phyloP scores from a whole-genome alignment of 2,797 vertebrate genomes.

The Lemur catta region DNA sequence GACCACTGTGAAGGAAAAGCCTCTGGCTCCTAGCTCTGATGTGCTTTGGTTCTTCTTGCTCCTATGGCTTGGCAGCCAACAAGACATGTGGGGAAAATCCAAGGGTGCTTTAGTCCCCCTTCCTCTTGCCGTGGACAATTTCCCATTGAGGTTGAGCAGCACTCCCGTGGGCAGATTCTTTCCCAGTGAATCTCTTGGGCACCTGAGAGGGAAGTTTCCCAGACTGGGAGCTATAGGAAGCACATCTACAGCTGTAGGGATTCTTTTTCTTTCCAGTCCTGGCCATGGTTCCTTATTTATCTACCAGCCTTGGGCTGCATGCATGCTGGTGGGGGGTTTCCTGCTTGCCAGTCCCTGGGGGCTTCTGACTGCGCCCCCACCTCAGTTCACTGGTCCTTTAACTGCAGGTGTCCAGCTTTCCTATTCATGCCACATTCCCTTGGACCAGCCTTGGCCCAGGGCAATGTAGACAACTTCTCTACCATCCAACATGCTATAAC shows the following conservation, averaged over 20 bases:
- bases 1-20: neutral
- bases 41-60: neutral
- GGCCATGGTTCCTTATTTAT: neutral
- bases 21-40: neutral
- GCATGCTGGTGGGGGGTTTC: neutral
- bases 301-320: neutral
- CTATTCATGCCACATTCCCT: neutral
- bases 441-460: neutral
- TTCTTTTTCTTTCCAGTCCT: neutral
- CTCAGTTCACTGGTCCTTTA: neutral
- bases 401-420: neutral
- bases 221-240: neutral
- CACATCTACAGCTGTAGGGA: neutral
- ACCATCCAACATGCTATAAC: neutral
- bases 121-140: neutral
- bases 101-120: neutral
- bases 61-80: neutral
- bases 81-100: fast-evolving
- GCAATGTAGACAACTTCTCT: neutral
- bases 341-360: neutral
- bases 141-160: neutral
- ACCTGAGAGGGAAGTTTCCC: neutral
- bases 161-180: neutral
- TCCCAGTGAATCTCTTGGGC: neutral
- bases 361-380: neutral